Base-by-base conservation (phyloP, 2,113 vertebrate species). In the Calyptomena viridis region DNA sequence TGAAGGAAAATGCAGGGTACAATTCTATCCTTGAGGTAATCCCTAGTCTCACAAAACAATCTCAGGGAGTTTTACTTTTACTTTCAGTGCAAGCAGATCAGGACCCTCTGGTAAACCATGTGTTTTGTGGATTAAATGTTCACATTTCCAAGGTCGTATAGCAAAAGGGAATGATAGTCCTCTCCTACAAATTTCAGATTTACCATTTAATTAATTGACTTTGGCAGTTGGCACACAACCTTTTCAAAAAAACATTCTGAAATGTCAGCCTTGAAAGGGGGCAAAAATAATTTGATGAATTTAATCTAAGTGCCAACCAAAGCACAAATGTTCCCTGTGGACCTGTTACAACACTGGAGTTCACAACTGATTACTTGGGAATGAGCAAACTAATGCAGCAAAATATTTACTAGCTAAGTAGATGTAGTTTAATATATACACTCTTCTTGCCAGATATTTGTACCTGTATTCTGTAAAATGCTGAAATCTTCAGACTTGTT, bases 161-260 rank as follows among this genome's bases (percentile, higher is more conserved):
- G 84, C 55, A 64, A 80, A 63, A 63, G 30, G 33, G 62, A 77
- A 63, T 1, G 28, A 87, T 84, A 89, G 50, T 72, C 92, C 84
- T 91, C 53, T 85, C 35, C 31, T 40, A 95, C 40, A 93, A 83
- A 82, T 92, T 85, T 95, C 68, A 88, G 50, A 84, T 80, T 95
- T 95, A 73, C 58, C 39, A 67, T 96, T 95, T 93, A 93, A 94
- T 94, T 95, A 92, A 96, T 85, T 97, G 96, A 95, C 95, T 94
- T 96, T 88, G 93, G 90, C 96, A 92, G 85, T 86, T 97, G 96
- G 96, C 91, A 86, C 50, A 66, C 74, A 96, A 94, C 90, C 94
- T 96, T 96, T 94, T 3, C 19, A 69, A 87, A 88, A 87, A 92
- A 89, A 81, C 52, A 89, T 53, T 89, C 89, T 89, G 74, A 97